Evolutionary conservation across 2,113 vertebrate genomes (phyloP), one percentile per base, ranked within the genome.

Genomic region (Eonycteris spelaea): DNA sequence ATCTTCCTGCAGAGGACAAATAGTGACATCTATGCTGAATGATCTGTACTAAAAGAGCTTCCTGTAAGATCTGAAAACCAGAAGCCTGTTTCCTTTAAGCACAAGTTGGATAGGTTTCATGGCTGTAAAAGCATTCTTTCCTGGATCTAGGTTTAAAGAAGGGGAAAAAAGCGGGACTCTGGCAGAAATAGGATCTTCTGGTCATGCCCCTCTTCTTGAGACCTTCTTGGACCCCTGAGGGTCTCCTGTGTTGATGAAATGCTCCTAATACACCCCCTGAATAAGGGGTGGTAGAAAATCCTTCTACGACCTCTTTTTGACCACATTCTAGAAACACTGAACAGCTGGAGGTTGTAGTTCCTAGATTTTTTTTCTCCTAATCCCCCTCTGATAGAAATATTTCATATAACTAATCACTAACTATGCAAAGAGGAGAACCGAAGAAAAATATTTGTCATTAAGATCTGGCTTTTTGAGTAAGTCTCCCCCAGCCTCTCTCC

Each of bases 1-100:
- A 35, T 74, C 87, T 61, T 97, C 83, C 93, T 78, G 67, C 86
- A 26, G 94, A 86, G 90, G 96, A 95, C 89, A 94, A 82, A 61
- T 5, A 85, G 71, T n/a, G 68, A 70, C 77, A 79, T 63, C 67
- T 57, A n/a, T 9, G 3, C 68, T 24, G 77, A 57, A 33, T 82
- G 89, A 95, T 77, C 88, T 86, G 77, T 38, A 43, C 68, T 9
- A 22, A 79, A 21, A 70, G n/a, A 53, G 48, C n/a, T 91, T 83
- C 57, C 90, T 28, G 16, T 30, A 28, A 53, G 55, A 82, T 43
- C 48, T 68, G 74, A 97, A 97, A 97, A 90, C 88, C 82, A 95
- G 95, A 97, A 97, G 74, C 75, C 91, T 59, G 63, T 80, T 30
- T 93, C 43, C 53, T 77, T 55, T 38, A 0, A n/a, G n/a, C 30